A percentile compares a stretch with the other conserved stretches of the same genome.
These are phyloP conservation scores for Hermaeophaga mercurialis DNA, from an alignment of 2,888 invertebrate species.

Conservation along the genomic window DNA sequence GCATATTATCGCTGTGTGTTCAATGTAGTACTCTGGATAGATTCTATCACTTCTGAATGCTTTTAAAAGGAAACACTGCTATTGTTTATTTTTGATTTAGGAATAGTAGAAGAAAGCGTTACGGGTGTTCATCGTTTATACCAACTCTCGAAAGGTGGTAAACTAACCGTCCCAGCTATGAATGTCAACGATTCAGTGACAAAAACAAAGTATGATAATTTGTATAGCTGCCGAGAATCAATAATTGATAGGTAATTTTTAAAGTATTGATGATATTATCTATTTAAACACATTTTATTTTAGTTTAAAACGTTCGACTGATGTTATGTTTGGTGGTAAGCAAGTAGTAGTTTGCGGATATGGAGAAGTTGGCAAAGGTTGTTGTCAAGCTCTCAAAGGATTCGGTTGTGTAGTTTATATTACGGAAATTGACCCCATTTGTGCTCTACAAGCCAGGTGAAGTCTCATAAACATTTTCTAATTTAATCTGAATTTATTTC, in stretches of 20 bases:
- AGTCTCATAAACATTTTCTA: neutral
- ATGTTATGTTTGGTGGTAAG: slow-evolving; percentile 97
- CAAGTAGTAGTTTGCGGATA: slow-evolving; percentile 96
- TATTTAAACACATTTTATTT: too few relatives aligned
- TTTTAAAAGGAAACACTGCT: too few relatives aligned
- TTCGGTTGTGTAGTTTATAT: slow-evolving; percentile 91
- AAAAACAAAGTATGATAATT: slow-evolving; percentile 96
- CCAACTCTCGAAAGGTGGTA: slow-evolving; percentile 92
- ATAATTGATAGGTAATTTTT: slow-evolving; percentile 78
- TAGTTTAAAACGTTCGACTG: slow-evolving; percentile 82
- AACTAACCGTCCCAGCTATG: slow-evolving; percentile 95
- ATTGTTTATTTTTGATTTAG: slow-evolving; percentile 56
- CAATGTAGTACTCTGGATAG: too few relatives aligned
- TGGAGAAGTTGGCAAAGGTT: slow-evolving; percentile 97
- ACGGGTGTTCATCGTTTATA: slow-evolving; percentile 98
- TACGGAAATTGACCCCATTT: slow-evolving; percentile 97
- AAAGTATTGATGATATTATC: too few relatives aligned
- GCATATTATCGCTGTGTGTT: too few relatives aligned
- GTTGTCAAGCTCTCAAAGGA: slow-evolving; percentile 92
- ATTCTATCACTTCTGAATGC: too few relatives aligned
- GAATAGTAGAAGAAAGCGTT: slow-evolving; percentile 96
- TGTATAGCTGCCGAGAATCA: slow-evolving; percentile 93
- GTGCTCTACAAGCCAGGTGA: slow-evolving; percentile 92
- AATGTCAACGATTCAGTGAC: slow-evolving; percentile 98
- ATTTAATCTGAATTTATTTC: too few relatives aligned